These are phyloP conservation scores for Scaptomyza graminum DNA, from an alignment of 1,140 invertebrate genomes.

Conservation along the genomic window DNA sequence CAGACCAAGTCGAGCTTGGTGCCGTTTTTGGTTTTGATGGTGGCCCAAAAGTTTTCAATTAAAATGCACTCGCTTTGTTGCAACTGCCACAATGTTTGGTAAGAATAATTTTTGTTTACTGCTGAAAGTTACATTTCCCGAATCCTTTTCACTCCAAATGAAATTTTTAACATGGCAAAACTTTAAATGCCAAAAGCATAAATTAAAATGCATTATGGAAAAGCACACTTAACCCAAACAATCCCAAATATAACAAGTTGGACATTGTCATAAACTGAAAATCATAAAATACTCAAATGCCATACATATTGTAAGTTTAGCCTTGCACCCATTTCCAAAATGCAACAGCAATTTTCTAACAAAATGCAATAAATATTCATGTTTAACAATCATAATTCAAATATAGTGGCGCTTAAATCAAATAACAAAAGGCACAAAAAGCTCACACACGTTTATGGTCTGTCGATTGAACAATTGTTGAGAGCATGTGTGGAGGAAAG, in stretches of 20 bases:
- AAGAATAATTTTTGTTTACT: background rate
- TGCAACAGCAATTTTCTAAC: conserved; percentile 36
- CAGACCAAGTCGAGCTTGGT: conserved; percentile 23
- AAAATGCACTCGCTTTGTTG: conserved; percentile 50
- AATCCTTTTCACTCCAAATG: background rate
- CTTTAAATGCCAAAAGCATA: conserved; percentile 13
- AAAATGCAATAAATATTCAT: conserved; percentile 75
- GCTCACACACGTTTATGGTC: conserved; percentile 59
- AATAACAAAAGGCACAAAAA: conserved; percentile 55
- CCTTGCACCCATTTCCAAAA: background rate
- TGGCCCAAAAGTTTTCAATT: conserved; percentile 54
- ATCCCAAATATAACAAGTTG: background rate
- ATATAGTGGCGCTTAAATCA: conserved; percentile 73
- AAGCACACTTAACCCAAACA: background rate
- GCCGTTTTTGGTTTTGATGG: conserved; percentile 27
- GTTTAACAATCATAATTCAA: conserved; percentile 79
- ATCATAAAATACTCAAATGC: conserved; percentile 3
- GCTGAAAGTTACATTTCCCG: conserved; percentile 1
- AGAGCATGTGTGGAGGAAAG: background rate
- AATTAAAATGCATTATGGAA: conserved; percentile 25
- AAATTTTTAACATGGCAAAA: conserved; percentile 9
- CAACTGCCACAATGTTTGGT: background rate
- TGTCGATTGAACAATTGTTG: conserved; percentile 50
- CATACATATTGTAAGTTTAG: background rate
- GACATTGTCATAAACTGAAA: background rate